Base-by-base conservation (phyloP, 2,888 invertebrate genomes). In the Scaeva pyrastri region DNA sequence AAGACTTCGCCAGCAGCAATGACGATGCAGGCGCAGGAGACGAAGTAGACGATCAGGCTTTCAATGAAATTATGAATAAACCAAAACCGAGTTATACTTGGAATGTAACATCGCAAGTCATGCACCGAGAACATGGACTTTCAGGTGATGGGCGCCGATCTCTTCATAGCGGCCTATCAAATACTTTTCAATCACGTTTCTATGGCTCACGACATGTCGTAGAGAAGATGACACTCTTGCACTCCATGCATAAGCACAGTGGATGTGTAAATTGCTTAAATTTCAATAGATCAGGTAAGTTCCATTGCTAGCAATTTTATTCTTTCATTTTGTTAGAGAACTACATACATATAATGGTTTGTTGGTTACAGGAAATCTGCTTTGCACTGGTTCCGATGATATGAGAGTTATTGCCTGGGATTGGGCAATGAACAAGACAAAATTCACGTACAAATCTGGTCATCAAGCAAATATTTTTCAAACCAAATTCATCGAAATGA, bases 261-360 rank as follows among this genome's bases (percentile, higher is more conserved):
- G 98, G 98, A 84, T 98, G 98, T 93, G 98, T 98, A 3, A 98
- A 98, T 93, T 96, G 97, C 82, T 94, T 98, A 75, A 96, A 97
- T 93, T 98, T 98, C 92, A 98, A 98, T 88, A 90, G 89, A 11
- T 48, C 89, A 45, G 86, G 86, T 86, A 64, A 50, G 55, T 3
- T 12, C 6, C 12, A 8, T 2, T 60, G 7, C n/a, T 43, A 8
- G 10, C 2, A 52, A 11, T n/a, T 21, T 7, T 12, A 41, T 19
- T n/a, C 31, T 56, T 39, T 12, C 2, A 2, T 14, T 23, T 7
- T 14, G 21, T 52, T 14, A 23, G 0, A 14, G 6, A 50, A 23
- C 21, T 50, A n/a, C n/a, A n/a, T n/a, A n/a, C n/a, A n/a, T 12
- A 26, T n/a, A 6, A 11, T 26, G 14, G 14, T 52, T 26, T 31